Percentiles rank a stretch among this genome's conserved stretches.
These are phyloP conservation scores for Camponotus vicinus DNA, from an alignment of 1,140 invertebrate species.

Conservation along the genomic window DNA sequence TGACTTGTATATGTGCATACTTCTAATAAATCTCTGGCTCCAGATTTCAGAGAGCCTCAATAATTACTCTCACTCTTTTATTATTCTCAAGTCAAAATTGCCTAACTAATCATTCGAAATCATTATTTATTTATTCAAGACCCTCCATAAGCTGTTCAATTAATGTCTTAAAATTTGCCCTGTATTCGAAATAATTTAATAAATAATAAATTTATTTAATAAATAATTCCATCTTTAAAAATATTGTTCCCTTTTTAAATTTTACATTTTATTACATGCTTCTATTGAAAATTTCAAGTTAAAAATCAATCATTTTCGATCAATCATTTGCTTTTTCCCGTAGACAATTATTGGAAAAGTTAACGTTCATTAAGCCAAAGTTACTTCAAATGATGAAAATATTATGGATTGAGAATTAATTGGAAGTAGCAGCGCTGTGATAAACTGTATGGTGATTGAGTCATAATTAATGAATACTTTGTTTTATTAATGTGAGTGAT, in stretches of 20 bases:
- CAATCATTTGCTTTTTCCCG: background rate
- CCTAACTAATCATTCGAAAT: background rate
- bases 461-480: background rate
- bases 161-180: background rate
- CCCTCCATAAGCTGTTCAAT: background rate
- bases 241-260: background rate
- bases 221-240: background rate
- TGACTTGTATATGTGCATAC: background rate
- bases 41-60: background rate
- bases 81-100: background rate
- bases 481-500: background rate
- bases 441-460: background rate
- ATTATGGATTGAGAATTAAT: background rate
- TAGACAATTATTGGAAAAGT: background rate
- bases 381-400: constrained; percentile 9
- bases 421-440: background rate
- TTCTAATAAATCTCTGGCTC: background rate
- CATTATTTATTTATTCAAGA: background rate
- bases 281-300: background rate
- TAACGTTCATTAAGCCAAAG: background rate
- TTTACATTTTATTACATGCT: background rate
- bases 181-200: background rate
- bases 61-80: background rate
- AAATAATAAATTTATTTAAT: no score
- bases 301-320: background rate